Evolutionary conservation across 2,888 invertebrate genomes (phyloP).

Genomic region (Hydrotaea cyrtoneurina): DNA sequence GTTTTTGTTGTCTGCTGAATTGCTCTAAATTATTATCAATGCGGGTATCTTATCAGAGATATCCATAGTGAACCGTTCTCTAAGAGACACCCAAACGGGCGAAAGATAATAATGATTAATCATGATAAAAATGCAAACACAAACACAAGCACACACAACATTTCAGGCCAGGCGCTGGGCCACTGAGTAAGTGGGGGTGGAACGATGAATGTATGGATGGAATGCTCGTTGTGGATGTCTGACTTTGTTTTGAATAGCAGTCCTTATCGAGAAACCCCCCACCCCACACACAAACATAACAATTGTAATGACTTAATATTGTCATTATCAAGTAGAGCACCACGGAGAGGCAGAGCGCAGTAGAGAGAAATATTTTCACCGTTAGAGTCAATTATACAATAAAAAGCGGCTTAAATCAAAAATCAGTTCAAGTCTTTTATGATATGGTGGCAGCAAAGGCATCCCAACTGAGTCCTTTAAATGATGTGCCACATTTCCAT

Average conservation of each 20-base stretch:
- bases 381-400: conserved; percentile 29
- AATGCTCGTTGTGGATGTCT: not conserved
- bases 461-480: not conserved
- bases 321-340: not conserved
- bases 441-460: not conserved
- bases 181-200: not conserved
- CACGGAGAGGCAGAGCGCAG: not conserved
- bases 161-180: not conserved
- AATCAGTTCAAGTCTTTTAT: not conserved
- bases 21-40: conserved; percentile 61
- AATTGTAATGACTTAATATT: conserved; percentile 32
- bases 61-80: not conserved
- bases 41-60: conserved; percentile 32
- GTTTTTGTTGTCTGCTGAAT: conserved; percentile 44
- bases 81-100: not conserved
- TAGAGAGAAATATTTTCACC: not conserved
- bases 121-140: conserved; percentile 18
- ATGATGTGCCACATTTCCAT: conserved; percentile 10
- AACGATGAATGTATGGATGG: not conserved
- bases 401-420: conserved; percentile 19
- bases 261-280: not conserved
- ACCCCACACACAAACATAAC: not conserved
- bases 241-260: not conserved
- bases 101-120: conserved; percentile 18
- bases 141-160: conserved; percentile 23